Percentiles rank a stretch among this genome's conserved stretches.
Conservation (phyloP, 1,140 invertebrate species). For the Uloborus diversus region DNA sequence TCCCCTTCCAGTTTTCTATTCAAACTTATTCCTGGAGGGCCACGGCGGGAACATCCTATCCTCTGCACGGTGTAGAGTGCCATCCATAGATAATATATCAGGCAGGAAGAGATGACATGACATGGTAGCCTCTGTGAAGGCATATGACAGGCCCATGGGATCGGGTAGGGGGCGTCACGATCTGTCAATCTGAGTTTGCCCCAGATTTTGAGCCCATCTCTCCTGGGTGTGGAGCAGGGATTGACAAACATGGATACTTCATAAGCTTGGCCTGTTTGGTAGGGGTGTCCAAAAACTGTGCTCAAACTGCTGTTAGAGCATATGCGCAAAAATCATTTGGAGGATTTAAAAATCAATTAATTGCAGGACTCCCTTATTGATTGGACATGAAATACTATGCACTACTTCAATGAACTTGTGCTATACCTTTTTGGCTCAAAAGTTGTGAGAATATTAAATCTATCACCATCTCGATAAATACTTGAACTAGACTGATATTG, state of each 20-base stretch:
- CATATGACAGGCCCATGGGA: slow-evolving; percentile 46
- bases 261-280: slow-evolving; percentile 31
- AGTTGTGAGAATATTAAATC: too few relatives aligned
- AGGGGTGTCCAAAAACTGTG: neutral
- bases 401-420: too few relatives aligned
- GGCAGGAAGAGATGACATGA: slow-evolving; percentile 30
- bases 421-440: too few relatives aligned
- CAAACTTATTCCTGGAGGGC: neutral
- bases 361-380: too few relatives aligned
- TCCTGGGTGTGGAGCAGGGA: neutral
- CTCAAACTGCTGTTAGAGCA: slow-evolving; percentile 22
- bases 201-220: slow-evolving; percentile 8
- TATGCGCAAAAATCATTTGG: too few relatives aligned
- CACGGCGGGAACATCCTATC: neutral
- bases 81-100: slow-evolving; percentile 34
- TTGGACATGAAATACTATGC: too few relatives aligned
- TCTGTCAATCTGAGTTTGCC: neutral
- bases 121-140: slow-evolving; percentile 20
- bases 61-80: neutral
- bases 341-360: too few relatives aligned
- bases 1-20: too few relatives aligned
- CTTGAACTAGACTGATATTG: too few relatives aligned
- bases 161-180: slow-evolving; percentile 25
- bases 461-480: too few relatives aligned
- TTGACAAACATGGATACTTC: slow-evolving; percentile 44